A percentile compares a stretch with the other conserved stretches of the same genome.
Evolutionary conservation across 1,140 invertebrate genomes (phyloP).

Genomic region (Lepidurus packardi): DNA sequence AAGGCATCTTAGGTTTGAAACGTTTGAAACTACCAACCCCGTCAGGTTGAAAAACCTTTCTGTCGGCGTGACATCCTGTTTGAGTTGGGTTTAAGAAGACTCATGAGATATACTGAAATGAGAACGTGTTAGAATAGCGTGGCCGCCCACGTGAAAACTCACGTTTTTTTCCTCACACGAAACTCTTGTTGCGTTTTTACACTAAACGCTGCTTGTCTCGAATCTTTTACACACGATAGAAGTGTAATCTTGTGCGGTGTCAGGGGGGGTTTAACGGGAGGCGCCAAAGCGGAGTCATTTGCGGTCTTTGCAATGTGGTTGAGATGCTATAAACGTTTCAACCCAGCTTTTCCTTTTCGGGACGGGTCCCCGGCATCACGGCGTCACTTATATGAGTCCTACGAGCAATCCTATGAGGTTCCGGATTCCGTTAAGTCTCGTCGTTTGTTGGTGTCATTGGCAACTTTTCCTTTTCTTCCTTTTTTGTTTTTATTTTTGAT

Average conservation of each 20-base stretch:
- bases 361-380: background rate
- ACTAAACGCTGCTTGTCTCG: too few species aligned
- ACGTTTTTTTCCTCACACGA: background rate
- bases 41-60: too few species aligned
- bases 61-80: conserved; percentile 4
- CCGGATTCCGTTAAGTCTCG: conserved; percentile 8
- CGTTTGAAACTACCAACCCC: too few species aligned
- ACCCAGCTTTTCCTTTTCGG: background rate
- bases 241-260: background rate
- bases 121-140: background rate
- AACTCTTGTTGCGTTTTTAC: background rate
- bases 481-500: too few species aligned
- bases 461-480: background rate
- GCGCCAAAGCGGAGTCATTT: background rate
- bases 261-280: background rate
- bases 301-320: background rate
- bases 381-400: background rate
- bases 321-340: background rate
- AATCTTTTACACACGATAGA: too few species aligned
- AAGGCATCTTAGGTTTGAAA: too few species aligned
- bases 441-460: background rate
- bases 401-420: background rate
- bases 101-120: background rate
- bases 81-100: background rate
- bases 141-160: background rate